Evolutionary conservation across 2,888 invertebrate species (phyloP), one percentile per base, ranked within the genome.

Genomic region (Amphipyra tragopoginis): DNA sequence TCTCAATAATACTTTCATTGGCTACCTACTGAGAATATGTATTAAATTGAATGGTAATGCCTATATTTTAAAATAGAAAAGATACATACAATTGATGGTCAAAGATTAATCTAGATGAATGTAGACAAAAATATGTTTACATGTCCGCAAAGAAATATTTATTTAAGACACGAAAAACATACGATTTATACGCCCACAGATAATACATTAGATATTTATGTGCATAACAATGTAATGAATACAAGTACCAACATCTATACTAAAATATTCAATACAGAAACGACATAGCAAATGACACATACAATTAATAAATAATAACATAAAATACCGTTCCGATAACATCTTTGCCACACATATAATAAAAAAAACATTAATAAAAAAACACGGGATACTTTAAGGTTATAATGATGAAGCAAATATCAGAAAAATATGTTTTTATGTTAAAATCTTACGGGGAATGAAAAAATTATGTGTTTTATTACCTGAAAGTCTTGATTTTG

Each of bases 401-500:
- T 93, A 93, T 72, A 85, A 86, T 93, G 93, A 93, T 88, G 70
- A 63, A 67, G 92, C 92, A 91, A 43, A 68, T 69, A 76, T 68
- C 40, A 14, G 14, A 47, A 53, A 44, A 60, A 40, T 44, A 44
- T 9, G 43, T 55, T 56, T 58, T 50, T 53, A 49, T 0, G 5
- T 13, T n/a, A 21, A 29, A 60, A 42, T 60, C 29, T 40, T 34
- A 21, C 33, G 21, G 33, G 8, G 10, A 52, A 63, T 59, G 5
- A 42, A 29, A 36, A 50, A 59, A 70, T 47, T 54, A 44, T 61
- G 15, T 39, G 38, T 34, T 13, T 72, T 81, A 71, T 88, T 89
- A 94, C 94, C 94, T 94, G 88, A 73, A 83, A 84, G 82, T 92
- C 93, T 92, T 93, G 93, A 91, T 87, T 93, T 93, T 93, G 93